Base-by-base conservation (phyloP, 2,113 vertebrate genomes). In the Notarius lentiginosus region DNA sequence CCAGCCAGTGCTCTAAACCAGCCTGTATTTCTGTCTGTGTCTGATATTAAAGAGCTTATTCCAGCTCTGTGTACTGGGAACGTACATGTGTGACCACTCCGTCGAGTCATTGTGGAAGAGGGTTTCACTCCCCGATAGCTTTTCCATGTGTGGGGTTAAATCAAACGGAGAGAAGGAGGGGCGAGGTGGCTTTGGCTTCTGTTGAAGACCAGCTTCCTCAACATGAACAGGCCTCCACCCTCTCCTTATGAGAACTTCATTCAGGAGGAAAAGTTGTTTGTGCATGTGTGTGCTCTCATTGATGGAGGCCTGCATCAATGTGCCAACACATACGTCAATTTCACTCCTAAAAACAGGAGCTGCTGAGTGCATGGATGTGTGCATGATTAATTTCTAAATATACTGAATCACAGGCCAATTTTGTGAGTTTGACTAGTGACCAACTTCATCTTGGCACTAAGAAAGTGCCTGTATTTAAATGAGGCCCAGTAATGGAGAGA, bases 61-160 rank as follows among this genome's bases (percentile, higher is more conserved):
- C 85, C 82, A 79, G 63, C 61, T 84, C 18, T 85, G 75, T 72
- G 80, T 79, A 85, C 68, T 85, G 86, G 83, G 61, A 85, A 72
- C 30, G 65, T 90, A 87, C 88, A 87, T 84, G 82, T 87, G 86
- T 76, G 89, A 86, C 79, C 81, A 87, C 79, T 87, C 90, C 56
- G 90, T 87, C 34, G 27, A 91, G 91, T 91, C 91, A 91, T 87
- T 84, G 87, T 30, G 91, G 93, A 94, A 95, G 92, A 92, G 80
- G 51, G 88, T 94, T 91, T 95, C 92, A 92, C 92, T 93, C 92
- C 51, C 30, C 90, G 91, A 95, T 95, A 92, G 93, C 92, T 95
- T 93, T 95, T 94, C 93, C 95, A 95, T 91, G 90, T 95, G 94
- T 63, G 88, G 91, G 20, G 89, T 89, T 56, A 90, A 93, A 93